A percentile compares a stretch with the other conserved stretches of the same genome.
Evolutionary conservation across 1,140 invertebrate species (phyloP).

Genomic region (Lordiphosa mommai): DNA sequence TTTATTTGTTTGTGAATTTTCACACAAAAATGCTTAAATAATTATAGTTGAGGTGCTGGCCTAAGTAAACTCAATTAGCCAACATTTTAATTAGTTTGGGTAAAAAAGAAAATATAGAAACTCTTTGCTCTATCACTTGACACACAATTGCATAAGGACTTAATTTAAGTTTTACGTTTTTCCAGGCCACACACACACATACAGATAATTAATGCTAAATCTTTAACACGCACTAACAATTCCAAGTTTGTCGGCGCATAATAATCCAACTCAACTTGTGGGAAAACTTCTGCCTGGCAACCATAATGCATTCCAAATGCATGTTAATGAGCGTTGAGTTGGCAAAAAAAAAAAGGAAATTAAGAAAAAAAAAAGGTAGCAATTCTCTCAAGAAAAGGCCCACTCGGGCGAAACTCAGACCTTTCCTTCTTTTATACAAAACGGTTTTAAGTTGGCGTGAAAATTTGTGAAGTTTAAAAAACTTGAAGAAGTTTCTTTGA

Average conservation of each 20-base stretch:
- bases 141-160: constrained; percentile 68
- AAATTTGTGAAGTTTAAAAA: constrained; percentile 49
- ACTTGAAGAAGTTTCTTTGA: constrained; percentile 46
- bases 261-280: constrained; percentile 62
- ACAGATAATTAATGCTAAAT: constrained; percentile 74
- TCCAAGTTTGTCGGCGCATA: constrained; percentile 65
- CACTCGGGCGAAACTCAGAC: not conserved
- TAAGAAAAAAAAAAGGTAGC: not conserved
- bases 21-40: constrained; percentile 17
- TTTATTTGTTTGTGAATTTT: constrained; percentile 33
- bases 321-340: constrained; percentile 47
- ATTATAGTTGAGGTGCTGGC: constrained; percentile 12
- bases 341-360: constrained; percentile 5
- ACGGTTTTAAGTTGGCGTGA: constrained; percentile 71
- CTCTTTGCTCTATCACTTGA: constrained; percentile 16
- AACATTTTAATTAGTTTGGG: constrained; percentile 66
- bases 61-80: not conserved
- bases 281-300: constrained; percentile 44
- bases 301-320: constrained; percentile 18
- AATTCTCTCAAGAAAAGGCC: not conserved
- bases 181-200: not conserved
- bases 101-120: not conserved
- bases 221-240: constrained; percentile 75
- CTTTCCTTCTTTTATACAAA: constrained; percentile 14
- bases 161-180: constrained; percentile 56